A percentile compares a stretch with the other conserved stretches of the same genome.
These are phyloP conservation scores for Spisula solida DNA, from an alignment of 2,888 invertebrate species.

Conservation along the genomic window DNA sequence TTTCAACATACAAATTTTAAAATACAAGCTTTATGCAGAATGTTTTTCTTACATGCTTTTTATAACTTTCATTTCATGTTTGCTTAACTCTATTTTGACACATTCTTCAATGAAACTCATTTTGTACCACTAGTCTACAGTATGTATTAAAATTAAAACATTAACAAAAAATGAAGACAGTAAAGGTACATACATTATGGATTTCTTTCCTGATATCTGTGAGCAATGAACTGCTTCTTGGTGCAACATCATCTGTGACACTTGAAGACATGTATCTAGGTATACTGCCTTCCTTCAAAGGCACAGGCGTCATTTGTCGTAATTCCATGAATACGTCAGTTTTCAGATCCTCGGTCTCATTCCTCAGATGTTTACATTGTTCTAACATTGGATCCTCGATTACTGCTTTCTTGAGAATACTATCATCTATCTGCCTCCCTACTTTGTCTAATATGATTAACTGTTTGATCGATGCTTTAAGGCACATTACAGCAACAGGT, in stretches of 20 bases:
- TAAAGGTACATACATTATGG: not conserved
- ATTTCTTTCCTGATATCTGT: not conserved
- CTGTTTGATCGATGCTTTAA: constrained; percentile 6
- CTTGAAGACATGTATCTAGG: not conserved
- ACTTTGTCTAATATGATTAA: constrained; percentile 34
- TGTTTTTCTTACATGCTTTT: too few species aligned
- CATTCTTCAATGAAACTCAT: too few species aligned
- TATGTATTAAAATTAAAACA: too few species aligned
- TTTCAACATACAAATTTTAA: too few species aligned
- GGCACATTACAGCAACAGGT: constrained; percentile 44
- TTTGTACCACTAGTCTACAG: too few species aligned
- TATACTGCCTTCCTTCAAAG: not conserved
- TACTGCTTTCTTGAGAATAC: not conserved
- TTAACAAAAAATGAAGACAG: too few species aligned
- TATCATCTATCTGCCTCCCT: not conserved
- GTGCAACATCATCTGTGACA: not conserved
- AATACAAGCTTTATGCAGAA: too few species aligned
- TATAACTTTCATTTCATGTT: too few species aligned
- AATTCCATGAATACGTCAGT: not conserved
- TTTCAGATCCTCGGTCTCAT: not conserved
- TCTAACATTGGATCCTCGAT: not conserved
- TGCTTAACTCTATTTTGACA: too few species aligned
- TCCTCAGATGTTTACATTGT: not conserved
- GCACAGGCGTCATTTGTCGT: not conserved
- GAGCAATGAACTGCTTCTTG: not conserved